These are phyloP conservation scores for Cephus pygmeus DNA, from an alignment of 2,888 invertebrate species.

Conservation along the genomic window DNA sequence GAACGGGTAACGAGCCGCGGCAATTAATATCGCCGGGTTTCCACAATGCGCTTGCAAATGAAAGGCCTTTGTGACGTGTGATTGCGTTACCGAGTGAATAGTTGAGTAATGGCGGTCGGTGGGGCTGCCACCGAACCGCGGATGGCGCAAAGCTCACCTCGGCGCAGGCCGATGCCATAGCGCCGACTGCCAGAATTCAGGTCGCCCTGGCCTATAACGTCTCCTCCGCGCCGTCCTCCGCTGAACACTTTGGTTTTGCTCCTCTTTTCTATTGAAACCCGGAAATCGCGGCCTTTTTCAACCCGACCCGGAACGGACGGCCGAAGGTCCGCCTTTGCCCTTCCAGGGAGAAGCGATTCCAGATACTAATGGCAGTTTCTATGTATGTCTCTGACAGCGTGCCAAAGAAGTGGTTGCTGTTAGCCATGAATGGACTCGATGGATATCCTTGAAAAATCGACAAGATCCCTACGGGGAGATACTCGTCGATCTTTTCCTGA, in stretches of 20 bases:
- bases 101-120: conserved; percentile 64
- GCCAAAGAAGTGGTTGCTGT: not conserved
- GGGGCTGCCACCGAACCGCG: conserved; percentile 54
- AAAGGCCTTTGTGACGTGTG: conserved; percentile 67
- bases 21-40: conserved; percentile 66
- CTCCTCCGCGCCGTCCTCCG: not conserved
- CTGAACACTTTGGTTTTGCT: not conserved
- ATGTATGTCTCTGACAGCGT: not conserved
- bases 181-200: conserved; percentile 6
- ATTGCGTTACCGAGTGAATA: conserved; percentile 67
- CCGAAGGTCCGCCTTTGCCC: not conserved
- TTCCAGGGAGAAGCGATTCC: not conserved
- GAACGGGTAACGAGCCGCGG: conserved; percentile 65
- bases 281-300: not conserved
- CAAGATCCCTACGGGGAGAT: not conserved
- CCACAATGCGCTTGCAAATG: conserved; percentile 67
- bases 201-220: not conserved
- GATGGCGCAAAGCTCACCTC: conserved; percentile 18
- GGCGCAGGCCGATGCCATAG: conserved; percentile 14
- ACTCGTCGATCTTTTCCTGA: not conserved
- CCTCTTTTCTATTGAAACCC: not conserved
- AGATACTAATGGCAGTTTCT: conserved; percentile 3
- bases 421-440: not conserved
- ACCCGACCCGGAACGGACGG: not conserved
- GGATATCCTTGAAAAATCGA: not conserved